Percentiles rank a stretch among this genome's conserved stretches.
Conservation (phyloP, 1,140 invertebrate genomes). For the Platyscapa corneri region DNA sequence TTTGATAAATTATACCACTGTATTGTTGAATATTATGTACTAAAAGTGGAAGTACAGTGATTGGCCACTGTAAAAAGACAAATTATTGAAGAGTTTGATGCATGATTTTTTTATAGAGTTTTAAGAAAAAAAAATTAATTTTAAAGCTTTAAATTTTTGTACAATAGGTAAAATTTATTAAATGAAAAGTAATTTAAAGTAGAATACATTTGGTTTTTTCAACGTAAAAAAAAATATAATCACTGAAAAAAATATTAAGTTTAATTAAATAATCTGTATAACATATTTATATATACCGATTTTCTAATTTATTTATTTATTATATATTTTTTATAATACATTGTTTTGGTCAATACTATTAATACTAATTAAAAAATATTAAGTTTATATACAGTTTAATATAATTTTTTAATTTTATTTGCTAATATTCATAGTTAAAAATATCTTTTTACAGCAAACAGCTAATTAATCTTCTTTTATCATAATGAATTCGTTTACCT, state of each 20-base stretch:
- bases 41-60: constrained; percentile 79
- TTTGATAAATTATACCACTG: constrained; percentile 83
- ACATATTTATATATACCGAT: too few species aligned
- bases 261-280: too few species aligned
- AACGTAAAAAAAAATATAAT: too few species aligned
- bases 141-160: neutral
- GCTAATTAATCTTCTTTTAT: neutral
- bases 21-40: constrained; percentile 80
- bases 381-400: too few species aligned
- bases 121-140: neutral
- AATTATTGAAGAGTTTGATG: neutral
- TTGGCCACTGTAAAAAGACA: constrained; percentile 74
- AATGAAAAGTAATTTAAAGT: neutral
- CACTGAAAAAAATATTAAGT: too few species aligned
- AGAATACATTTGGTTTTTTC: too few species aligned
- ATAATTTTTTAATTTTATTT: too few species aligned
- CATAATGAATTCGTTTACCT: neutral
- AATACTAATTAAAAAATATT: too few species aligned
- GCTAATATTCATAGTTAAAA: neutral
- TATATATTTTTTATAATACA: too few species aligned
- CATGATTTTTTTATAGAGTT: neutral
- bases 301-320: too few species aligned
- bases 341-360: too few species aligned
- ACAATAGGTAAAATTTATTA: neutral
- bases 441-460: neutral